Evolutionary conservation across 2,113 vertebrate genomes (phyloP).

Genomic region (Grus americana): DNA sequence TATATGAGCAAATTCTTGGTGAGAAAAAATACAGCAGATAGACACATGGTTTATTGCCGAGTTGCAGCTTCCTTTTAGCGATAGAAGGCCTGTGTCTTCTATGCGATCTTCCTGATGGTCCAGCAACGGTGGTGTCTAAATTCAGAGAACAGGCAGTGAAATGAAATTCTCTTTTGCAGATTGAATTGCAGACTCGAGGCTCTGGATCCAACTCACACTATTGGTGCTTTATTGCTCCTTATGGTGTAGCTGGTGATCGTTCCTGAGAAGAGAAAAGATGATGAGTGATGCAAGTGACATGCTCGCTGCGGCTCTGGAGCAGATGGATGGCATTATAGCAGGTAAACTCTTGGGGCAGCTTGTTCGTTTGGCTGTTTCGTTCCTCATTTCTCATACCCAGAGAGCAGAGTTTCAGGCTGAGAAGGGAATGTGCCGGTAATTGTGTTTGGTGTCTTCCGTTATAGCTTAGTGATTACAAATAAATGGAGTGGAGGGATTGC

Average conservation of each 20-base stretch:
- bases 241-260: slow-evolving; percentile 28
- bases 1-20: neutral
- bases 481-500: neutral
- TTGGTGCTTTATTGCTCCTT: neutral
- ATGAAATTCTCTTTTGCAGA: neutral
- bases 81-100: neutral
- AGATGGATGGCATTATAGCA: slow-evolving; percentile 99
- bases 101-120: neutral
- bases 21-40: neutral
- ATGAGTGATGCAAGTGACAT: slow-evolving; percentile 99
- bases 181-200: neutral
- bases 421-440: neutral
- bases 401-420: neutral
- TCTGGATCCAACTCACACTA: neutral
- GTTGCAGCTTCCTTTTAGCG: neutral
- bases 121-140: neutral
- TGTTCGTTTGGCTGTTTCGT: neutral
- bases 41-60: neutral
- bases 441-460: neutral
- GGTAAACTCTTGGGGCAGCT: slow-evolving; percentile 70
- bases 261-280: slow-evolving; percentile 78
- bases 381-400: neutral
- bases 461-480: neutral
- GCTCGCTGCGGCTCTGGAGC: slow-evolving; percentile 95
- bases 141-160: neutral